A percentile compares a stretch with the other conserved stretches of the same genome.
Conservation (phyloP, 2,888 invertebrate genomes). For the Lepidochitona cinerea region DNA sequence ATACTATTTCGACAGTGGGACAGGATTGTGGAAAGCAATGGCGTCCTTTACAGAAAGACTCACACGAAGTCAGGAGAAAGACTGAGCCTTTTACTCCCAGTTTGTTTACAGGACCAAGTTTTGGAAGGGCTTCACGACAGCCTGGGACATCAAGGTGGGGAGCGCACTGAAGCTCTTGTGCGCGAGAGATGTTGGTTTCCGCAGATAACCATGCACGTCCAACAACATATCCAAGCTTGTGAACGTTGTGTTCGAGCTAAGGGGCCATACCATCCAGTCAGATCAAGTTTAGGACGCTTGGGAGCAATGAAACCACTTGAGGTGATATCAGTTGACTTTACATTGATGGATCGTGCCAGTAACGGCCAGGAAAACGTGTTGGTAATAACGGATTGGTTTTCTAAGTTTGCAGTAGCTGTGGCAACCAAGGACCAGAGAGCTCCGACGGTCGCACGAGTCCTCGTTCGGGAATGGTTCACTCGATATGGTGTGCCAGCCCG, state of each 20-base stretch:
- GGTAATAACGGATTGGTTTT: not conserved
- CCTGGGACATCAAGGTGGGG: conserved; percentile 6
- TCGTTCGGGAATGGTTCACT: no score
- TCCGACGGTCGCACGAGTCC: conserved; percentile 13
- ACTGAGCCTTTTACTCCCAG: no score
- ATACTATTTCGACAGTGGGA: conserved; percentile 1
- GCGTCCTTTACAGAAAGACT: conserved; percentile 1
- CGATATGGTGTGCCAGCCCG: no score
- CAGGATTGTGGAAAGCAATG: not conserved
- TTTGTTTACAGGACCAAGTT: not conserved
- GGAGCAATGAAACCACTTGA: not conserved
- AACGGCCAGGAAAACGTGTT: not conserved
- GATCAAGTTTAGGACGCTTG: not conserved
- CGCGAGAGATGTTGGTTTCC: conserved; percentile 1
- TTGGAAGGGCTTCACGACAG: not conserved
- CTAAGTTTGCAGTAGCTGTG: conserved; percentile 3
- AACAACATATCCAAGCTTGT: not conserved
- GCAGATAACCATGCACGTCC: not conserved
- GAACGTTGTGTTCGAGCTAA: not conserved
- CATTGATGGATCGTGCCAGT: not conserved
- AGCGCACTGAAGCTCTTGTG: not conserved
- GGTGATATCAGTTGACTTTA: not conserved
- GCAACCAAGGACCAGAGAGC: conserved; percentile 18
- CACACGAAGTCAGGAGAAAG: not conserved
- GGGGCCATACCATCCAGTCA: not conserved